Conservation (phyloP, 2,888 invertebrate species). For the Lepeophtheirus nordmannii region DNA sequence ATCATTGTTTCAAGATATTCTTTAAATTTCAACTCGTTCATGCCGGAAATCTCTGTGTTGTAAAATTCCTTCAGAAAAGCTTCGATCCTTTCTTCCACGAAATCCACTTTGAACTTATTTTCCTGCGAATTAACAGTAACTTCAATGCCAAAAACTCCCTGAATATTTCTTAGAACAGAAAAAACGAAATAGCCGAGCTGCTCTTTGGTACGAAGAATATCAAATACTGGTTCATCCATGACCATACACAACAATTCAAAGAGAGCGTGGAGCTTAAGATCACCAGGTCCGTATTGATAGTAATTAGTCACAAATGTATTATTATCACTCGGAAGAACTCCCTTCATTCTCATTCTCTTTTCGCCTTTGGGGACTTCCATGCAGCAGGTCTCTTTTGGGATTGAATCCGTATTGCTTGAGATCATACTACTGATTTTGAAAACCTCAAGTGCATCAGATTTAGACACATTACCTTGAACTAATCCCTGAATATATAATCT, state of each 20-base stretch:
- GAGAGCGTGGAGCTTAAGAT: constrained; percentile 43
- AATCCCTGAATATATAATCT: constrained; percentile 54
- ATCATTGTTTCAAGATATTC: constrained; percentile 50
- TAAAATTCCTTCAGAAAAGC: constrained; percentile 33
- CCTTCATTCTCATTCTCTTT: constrained; percentile 41
- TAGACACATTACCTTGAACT: constrained; percentile 57
- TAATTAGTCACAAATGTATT: constrained; percentile 73
- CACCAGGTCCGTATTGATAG: constrained; percentile 57
- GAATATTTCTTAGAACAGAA: constrained; percentile 52
- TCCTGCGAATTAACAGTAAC: constrained; percentile 58
- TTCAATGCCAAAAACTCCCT: constrained; percentile 61
- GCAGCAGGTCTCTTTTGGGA: background rate
- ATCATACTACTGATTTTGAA: constrained; percentile 18
- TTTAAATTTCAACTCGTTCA: constrained; percentile 45
- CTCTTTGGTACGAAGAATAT: constrained; percentile 65
- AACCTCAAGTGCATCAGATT: constrained; percentile 43
- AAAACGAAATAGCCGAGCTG: constrained; percentile 75
- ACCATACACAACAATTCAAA: constrained; percentile 55
- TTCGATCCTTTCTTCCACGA: constrained; percentile 34
- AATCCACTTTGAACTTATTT: constrained; percentile 27
- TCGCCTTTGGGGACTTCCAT: constrained; percentile 20
- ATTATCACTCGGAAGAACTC: constrained; percentile 53
- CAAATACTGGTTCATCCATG: constrained; percentile 75
- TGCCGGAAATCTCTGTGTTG: constrained; percentile 34
- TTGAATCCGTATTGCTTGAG: background rate